Evolutionary conservation across 2,888 invertebrate genomes (phyloP).

Genomic region (Drosophila paramelanica): DNA sequence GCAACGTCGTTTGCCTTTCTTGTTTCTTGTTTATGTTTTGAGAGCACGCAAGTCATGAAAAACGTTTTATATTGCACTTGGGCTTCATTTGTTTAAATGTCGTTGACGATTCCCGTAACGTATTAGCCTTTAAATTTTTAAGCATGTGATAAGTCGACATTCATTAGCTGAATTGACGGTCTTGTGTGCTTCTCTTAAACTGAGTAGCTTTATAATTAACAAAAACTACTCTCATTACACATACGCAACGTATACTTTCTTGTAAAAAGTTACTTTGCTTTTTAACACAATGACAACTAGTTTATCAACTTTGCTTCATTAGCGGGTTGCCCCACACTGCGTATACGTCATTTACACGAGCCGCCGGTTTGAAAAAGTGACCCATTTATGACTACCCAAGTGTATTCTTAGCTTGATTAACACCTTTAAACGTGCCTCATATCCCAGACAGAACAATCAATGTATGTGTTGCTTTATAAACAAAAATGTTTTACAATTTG

Average conservation of each 20-base stretch:
- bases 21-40: conserved; percentile 33
- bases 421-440: conserved; percentile 56
- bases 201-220: neutral
- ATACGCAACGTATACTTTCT: conserved; percentile 8
- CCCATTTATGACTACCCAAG: conserved; percentile 6
- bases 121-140: conserved; percentile 37
- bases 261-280: neutral
- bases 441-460: conserved; percentile 22
- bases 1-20: conserved; percentile 32
- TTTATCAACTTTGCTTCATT: conserved; percentile 1
- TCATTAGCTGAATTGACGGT: conserved; percentile 29
- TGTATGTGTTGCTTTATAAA: neutral
- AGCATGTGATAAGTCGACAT: conserved; percentile 23
- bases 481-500: conserved; percentile 18
- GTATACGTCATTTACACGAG: conserved; percentile 23
- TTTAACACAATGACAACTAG: neutral
- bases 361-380: conserved; percentile 3
- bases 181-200: neutral
- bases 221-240: conserved; percentile 1
- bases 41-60: conserved; percentile 46
- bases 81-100: conserved; percentile 68
- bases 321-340: conserved; percentile 2
- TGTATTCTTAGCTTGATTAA: conserved; percentile 23
- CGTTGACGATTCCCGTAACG: conserved; percentile 26
- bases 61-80: conserved; percentile 70